Evolutionary conservation across 2,888 invertebrate species (phyloP).

Genomic region (Oxycera nigricornis): DNA sequence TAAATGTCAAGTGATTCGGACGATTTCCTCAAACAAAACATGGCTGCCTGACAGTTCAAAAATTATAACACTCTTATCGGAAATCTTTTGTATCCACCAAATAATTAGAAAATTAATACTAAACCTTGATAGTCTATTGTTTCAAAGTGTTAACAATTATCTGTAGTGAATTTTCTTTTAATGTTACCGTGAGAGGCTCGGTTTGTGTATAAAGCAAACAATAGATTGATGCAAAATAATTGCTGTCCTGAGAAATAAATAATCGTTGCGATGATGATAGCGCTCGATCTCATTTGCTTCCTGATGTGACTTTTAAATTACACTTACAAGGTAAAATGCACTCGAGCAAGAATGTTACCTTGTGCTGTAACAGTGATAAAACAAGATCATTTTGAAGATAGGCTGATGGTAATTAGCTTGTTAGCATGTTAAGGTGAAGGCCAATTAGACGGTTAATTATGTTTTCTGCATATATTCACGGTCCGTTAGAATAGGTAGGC

Average conservation of each 20-base stretch:
- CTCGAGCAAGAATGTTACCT: neutral
- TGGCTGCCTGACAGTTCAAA: neutral
- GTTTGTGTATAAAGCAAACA: neutral
- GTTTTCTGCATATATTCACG: too few relatives aligned
- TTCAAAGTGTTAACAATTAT: neutral
- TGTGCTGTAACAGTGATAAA: neutral
- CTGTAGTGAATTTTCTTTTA: neutral
- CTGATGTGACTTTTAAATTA: neutral
- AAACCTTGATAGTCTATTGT: neutral
- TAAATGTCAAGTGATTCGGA: neutral
- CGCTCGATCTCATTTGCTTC: neutral
- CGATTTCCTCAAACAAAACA: neutral
- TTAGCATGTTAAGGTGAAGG: neutral
- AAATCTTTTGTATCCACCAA: too few relatives aligned
- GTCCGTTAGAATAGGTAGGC: neutral
- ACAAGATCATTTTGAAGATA: neutral
- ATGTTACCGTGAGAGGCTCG: neutral
- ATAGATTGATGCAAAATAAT: neutral
- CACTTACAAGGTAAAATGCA: neutral
- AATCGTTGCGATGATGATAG: neutral
- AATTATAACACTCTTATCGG: neutral
- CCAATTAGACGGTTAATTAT: neutral
- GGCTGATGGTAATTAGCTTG: constrained; percentile 9
- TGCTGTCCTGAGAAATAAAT: neutral
- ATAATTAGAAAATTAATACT: neutral